phyloP scores from a whole-genome alignment of 2,888 invertebrate species.

The Eupithecia abbreviata region DNA sequence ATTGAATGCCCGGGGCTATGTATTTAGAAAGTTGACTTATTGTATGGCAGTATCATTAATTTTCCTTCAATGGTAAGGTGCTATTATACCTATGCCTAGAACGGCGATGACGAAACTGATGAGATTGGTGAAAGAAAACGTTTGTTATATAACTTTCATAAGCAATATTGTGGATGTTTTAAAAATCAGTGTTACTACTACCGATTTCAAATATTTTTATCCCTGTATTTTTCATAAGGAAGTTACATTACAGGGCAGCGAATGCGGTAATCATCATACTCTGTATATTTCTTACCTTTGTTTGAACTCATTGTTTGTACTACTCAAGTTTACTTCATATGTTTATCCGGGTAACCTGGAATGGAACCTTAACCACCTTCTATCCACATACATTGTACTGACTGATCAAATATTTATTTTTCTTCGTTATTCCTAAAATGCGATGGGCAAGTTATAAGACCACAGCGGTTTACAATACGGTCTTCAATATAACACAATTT shows the following conservation, averaged over 20 bases:
- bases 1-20: constrained; percentile 37
- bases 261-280: neutral
- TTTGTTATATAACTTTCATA: constrained; percentile 7
- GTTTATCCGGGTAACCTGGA: neutral
- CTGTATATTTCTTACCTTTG: neutral
- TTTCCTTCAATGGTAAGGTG: constrained; percentile 31
- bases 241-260: no score
- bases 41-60: constrained; percentile 33
- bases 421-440: neutral
- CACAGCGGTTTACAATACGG: neutral
- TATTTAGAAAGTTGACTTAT: constrained; percentile 40
- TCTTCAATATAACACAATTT: no score
- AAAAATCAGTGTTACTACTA: neutral
- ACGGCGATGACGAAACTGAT: constrained; percentile 20
- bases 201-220: neutral
- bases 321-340: constrained; percentile 4
- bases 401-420: constrained; percentile 13
- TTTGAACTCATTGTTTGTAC: neutral
- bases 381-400: neutral
- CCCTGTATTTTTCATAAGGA: neutral
- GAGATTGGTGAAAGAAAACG: constrained; percentile 17
- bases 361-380: neutral
- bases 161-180: neutral
- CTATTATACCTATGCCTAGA: constrained; percentile 23
- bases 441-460: neutral